Base-by-base conservation (phyloP, 2,888 invertebrate genomes). In the Notodonta ziczac region DNA sequence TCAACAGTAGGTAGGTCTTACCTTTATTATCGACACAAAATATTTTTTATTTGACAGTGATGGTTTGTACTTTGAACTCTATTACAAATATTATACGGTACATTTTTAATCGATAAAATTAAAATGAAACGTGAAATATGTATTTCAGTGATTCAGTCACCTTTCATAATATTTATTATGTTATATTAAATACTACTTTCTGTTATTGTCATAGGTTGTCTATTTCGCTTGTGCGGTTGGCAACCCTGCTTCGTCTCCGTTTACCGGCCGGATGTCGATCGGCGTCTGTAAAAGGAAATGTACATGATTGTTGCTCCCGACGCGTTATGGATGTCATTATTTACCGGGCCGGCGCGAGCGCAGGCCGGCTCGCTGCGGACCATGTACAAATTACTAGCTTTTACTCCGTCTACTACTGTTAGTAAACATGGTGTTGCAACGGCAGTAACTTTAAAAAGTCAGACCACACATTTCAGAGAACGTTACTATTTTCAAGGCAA, bases 261-360 rank as follows among this genome's bases (percentile, higher is more conserved):
- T 85, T 82, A 83, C 81, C 73, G 83, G 78, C 85, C 91, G 91
- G 91, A 90, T 91, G 89, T 88, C 86, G 84, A 82, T 75, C 82
- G 82, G 75, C 73, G 76, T 81, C 86, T 86, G 75, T 80, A 82
- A 84, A 86, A 88, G 88, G 89, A 88, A 89, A 89, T 72, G 80
- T 78, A 82, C 85, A 83, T 85, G 88, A 89, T 88, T 85, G 86
- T 85, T 83, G 80, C 83, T 83, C 78, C 83, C 84, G 83, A 85
- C 82, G 76, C 79, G 83, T 87, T 89, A 88, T 88, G 78, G 86
- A 81, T 85, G 86, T 86, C 86, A 86, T 89, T 89, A 89, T 88
- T 87, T 85, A 83, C 83, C 77, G 75, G 78, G 73, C 83, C 77
- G 75, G 78, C 72, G 75, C 74, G 66, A 52, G 73, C 66, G 72